Evolutionary conservation across 53 echinoderm and acorn worm species (phyloP), one percentile per base, ranked within the genome.

Genomic region (Paracentrotus lividus): DNA sequence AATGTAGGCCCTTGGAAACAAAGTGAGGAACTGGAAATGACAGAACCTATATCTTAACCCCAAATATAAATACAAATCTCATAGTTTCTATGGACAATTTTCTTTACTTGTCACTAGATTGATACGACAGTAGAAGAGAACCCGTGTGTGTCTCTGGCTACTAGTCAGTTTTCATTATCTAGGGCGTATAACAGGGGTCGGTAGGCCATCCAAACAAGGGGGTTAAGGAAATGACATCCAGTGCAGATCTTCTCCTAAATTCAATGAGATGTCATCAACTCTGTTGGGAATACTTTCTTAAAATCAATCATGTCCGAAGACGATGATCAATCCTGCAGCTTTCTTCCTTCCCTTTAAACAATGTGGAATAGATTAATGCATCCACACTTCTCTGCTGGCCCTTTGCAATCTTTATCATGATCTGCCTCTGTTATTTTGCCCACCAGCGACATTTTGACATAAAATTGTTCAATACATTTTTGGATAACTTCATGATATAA

Each of bases 301-400:
- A 81, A 81, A 81, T 81, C 81, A 81, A 81, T 81, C 49, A 81
- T 47, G 81, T 81, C 81, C 81, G 81, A 81, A 81, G 44, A 81
- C 81, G 10, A 47, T 81, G 81, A 81, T 81, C 81, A 47, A 18
- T 81, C 47, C 44, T 44, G 81, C 81, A n/a, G 81, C 26, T 81
- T 47, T 47, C 81, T 81, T 81, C 81, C 81, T 81, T 81, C 81
- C 81, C 81, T 81, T 81, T 81, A 81, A 81, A 47, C 24, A 47
- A 81, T 81, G 13, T 81, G 47, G 81, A n/a, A 81, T 81, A 1
- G 10, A 81, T 81, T 26, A 81, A 5, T n/a, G 81, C 14, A 13
- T 72, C 9, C 36, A 72, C 8, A 1, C 20, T 38, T 72, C 40
- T 72, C 72, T 40, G 72, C 16, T 57, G 57, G 57, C 20, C 3